These are phyloP conservation scores for Oryzias woworae DNA, from an alignment of 2,113 vertebrate genomes.

Conservation along the genomic window DNA sequence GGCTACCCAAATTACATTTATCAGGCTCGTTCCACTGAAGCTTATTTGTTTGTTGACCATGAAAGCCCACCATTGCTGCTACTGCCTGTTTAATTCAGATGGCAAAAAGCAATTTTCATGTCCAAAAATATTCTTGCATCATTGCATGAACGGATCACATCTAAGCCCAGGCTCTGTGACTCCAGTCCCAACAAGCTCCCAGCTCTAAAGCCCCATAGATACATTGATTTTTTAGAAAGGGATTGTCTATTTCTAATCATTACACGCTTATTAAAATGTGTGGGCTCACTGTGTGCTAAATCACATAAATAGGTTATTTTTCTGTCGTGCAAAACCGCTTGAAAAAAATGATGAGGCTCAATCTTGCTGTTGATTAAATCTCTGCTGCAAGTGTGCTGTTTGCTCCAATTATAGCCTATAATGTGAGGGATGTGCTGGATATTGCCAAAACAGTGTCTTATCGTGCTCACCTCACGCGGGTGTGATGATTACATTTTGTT, in stretches of 20 bases:
- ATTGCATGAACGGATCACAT: slow-evolving; percentile 15
- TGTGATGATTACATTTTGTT: slow-evolving; percentile 47
- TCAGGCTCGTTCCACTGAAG: slow-evolving; percentile 1
- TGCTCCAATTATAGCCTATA: slow-evolving; percentile 49
- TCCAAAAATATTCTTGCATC: slow-evolving; percentile 23
- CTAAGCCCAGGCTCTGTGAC: not conserved
- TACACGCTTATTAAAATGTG: not conserved
- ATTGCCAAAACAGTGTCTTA: slow-evolving; percentile 46
- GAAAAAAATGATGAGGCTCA: not conserved
- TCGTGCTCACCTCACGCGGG: slow-evolving; percentile 48
- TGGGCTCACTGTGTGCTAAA: not conserved
- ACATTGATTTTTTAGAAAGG: not conserved
- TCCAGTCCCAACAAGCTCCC: not conserved
- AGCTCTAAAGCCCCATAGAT: not conserved
- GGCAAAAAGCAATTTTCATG: slow-evolving; percentile 4
- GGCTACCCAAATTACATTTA: not conserved
- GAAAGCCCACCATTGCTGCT: slow-evolving; percentile 6
- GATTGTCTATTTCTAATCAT: not conserved
- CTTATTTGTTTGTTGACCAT: slow-evolving; percentile 1
- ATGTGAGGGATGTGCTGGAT: slow-evolving; percentile 41
- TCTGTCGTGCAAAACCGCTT: slow-evolving; percentile 6
- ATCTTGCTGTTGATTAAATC: slow-evolving; percentile 46
- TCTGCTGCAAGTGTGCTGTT: slow-evolving; percentile 34
- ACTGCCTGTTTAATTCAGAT: slow-evolving; percentile 10
- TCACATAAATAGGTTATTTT: slow-evolving; percentile 16